Conservation (phyloP, 2,888 invertebrate species). For the Ganaspis brasiliensis region DNA sequence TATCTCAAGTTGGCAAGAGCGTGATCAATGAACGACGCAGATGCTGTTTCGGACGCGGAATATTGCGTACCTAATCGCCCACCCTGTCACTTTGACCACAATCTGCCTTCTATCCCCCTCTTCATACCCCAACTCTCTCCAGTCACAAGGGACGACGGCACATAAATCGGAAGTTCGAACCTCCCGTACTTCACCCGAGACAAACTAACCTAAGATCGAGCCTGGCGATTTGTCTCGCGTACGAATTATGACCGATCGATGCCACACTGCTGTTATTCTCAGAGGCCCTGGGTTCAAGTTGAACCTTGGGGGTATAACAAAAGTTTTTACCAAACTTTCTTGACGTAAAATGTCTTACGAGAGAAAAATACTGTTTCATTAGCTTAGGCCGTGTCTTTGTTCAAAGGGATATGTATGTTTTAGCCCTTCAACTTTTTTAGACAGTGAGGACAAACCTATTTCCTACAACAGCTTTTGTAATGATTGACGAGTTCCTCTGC, state of each 20-base stretch:
- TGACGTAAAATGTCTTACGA: not conserved
- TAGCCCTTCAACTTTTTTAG: too few relatives aligned
- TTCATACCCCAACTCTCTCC: slow-evolving; percentile 46
- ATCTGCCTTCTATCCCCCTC: slow-evolving; percentile 40
- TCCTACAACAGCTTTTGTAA: too few relatives aligned
- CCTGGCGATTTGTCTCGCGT: slow-evolving; percentile 71
- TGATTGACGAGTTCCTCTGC: too few relatives aligned
- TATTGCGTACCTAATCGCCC: slow-evolving; percentile 80
- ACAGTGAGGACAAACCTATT: too few relatives aligned
- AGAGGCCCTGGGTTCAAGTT: slow-evolving; percentile 27
- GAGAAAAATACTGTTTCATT: slow-evolving; percentile 1
- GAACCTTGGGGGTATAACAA: not conserved
- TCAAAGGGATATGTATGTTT: too few relatives aligned
- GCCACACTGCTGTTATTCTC: slow-evolving; percentile 34
- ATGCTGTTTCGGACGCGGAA: slow-evolving; percentile 77
- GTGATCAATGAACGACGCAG: slow-evolving; percentile 79
- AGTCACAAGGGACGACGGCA: slow-evolving; percentile 74
- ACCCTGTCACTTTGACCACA: slow-evolving; percentile 80
- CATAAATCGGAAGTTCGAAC: slow-evolving; percentile 80
- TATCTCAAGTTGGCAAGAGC: slow-evolving; percentile 59
- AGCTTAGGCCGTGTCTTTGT: too few relatives aligned
- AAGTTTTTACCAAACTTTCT: slow-evolving; percentile 8
- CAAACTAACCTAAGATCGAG: slow-evolving; percentile 71
- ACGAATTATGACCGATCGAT: slow-evolving; percentile 67
- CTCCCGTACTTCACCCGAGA: slow-evolving; percentile 63